Evolutionary conservation across 2,888 invertebrate species (phyloP).

Genomic region (Lycocerus yunnanus): DNA sequence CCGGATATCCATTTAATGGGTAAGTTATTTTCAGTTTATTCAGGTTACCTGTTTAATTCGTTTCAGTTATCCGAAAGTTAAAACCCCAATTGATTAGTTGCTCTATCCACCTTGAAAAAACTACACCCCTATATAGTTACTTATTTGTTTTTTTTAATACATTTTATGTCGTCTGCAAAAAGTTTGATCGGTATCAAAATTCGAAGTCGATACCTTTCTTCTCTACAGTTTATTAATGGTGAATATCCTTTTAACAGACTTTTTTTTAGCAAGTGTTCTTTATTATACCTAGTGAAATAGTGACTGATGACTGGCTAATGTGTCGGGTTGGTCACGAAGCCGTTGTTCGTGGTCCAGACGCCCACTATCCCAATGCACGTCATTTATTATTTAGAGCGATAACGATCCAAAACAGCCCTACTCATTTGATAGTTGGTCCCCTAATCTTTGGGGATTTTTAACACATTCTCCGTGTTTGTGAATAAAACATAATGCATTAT

Average conservation of each 20-base stretch:
- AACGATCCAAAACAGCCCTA: constrained; percentile 48
- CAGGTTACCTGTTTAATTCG: neutral
- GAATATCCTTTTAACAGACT: neutral
- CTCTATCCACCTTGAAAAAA: neutral
- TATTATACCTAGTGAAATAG: constrained; percentile 6
- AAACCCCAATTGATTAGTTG: neutral
- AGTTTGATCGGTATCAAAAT: neutral
- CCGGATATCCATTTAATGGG: constrained; percentile 95
- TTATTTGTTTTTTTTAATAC: neutral
- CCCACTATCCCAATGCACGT: constrained; percentile 34
- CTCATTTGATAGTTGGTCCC: constrained; percentile 42
- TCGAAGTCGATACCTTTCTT: neutral
- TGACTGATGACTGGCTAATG: constrained; percentile 35
- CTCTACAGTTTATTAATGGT: neutral
- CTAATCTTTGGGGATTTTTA: constrained; percentile 38
- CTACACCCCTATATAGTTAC: neutral
- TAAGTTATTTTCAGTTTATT: constrained; percentile 61
- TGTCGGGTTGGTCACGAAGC: constrained; percentile 33
- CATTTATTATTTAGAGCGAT: constrained; percentile 47
- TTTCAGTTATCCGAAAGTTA: neutral
- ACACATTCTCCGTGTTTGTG: constrained; percentile 41
- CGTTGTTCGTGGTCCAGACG: constrained; percentile 31
- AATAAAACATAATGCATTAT: constrained; percentile 41
- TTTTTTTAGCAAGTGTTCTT: neutral
- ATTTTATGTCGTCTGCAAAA: neutral